Conservation (phyloP, 2,797 vertebrate species). For the Chelon auratus region DNA sequence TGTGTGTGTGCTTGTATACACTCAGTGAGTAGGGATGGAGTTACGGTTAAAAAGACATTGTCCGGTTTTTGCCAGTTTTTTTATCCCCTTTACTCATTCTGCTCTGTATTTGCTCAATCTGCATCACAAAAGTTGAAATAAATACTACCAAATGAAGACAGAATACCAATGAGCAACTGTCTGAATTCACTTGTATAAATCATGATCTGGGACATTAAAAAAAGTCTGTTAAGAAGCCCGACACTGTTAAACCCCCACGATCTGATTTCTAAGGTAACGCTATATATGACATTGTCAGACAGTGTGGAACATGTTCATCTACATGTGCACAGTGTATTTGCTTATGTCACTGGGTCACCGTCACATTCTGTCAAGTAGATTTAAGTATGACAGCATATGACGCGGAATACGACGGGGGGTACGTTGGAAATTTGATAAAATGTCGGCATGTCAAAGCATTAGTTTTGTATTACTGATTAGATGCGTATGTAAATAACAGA, state of each 20-base stretch:
- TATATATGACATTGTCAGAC: neutral
- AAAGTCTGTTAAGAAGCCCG: too few species aligned
- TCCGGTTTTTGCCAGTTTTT: too few species aligned
- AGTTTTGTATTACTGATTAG: constrained; percentile 12
- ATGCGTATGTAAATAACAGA: constrained; percentile 11
- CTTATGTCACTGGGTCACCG: neutral
- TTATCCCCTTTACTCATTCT: too few species aligned
- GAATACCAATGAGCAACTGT: too few species aligned
- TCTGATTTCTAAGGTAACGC: neutral
- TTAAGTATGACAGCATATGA: neutral
- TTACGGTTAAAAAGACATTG: too few species aligned
- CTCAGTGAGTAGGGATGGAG: too few species aligned
- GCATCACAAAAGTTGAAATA: too few species aligned
- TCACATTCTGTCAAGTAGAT: neutral
- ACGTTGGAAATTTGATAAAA: neutral
- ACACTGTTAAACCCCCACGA: neutral
- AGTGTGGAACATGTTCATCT: neutral
- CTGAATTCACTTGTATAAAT: too few species aligned
- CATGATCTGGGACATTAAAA: too few species aligned
- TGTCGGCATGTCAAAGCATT: constrained; percentile 8
- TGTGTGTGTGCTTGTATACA: too few species aligned
- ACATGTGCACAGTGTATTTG: neutral
- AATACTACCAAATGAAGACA: too few species aligned
- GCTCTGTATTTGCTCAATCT: too few species aligned
- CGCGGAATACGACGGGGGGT: neutral